Percentiles rank a stretch among this genome's conserved stretches.
These are phyloP conservation scores for Dicerorhinus sumatrensis DNA, from an alignment of 2,113 vertebrate genomes.

Conservation along the genomic window DNA sequence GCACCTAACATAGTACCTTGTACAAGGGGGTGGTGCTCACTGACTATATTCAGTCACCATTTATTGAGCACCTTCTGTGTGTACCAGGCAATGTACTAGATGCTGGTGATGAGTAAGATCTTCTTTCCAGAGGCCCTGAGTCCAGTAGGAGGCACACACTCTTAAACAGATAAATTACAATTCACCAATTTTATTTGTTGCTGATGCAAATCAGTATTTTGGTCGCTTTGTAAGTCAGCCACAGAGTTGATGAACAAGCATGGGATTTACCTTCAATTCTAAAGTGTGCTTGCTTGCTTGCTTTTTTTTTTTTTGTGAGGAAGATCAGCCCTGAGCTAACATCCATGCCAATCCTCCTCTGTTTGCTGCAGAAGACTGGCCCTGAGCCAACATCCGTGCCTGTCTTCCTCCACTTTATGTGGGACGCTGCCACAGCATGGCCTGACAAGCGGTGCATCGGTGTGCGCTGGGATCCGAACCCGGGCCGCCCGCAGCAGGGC, in stretches of 20 bases:
- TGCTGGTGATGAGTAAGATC: slow-evolving; percentile 8
- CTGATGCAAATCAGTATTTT: slow-evolving; percentile 1
- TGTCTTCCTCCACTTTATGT: too few species aligned
- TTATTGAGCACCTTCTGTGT: slow-evolving; percentile 48
- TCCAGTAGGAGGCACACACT: slow-evolving; percentile 2
- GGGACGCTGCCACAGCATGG: too few species aligned
- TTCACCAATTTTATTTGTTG: slow-evolving; percentile 42
- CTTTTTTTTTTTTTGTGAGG: too few species aligned
- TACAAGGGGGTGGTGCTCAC: neutral
- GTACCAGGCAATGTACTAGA: neutral
- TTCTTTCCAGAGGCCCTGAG: neutral
- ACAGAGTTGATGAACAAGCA: neutral
- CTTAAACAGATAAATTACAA: slow-evolving; percentile 17
- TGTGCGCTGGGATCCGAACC: too few species aligned
- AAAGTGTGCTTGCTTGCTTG: neutral
- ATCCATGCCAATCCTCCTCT: too few species aligned
- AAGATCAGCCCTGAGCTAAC: too few species aligned
- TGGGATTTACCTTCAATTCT: slow-evolving; percentile 42
- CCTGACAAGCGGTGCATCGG: too few species aligned
- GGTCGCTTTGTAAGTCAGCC: slow-evolving; percentile 16
- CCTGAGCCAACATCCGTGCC: too few species aligned
- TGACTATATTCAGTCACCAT: neutral
- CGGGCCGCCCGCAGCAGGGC: too few species aligned
- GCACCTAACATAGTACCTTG: neutral
- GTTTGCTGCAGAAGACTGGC: too few species aligned